phyloP scores from a whole-genome alignment of 2,888 invertebrate genomes.

The Drosophila yooni region DNA sequence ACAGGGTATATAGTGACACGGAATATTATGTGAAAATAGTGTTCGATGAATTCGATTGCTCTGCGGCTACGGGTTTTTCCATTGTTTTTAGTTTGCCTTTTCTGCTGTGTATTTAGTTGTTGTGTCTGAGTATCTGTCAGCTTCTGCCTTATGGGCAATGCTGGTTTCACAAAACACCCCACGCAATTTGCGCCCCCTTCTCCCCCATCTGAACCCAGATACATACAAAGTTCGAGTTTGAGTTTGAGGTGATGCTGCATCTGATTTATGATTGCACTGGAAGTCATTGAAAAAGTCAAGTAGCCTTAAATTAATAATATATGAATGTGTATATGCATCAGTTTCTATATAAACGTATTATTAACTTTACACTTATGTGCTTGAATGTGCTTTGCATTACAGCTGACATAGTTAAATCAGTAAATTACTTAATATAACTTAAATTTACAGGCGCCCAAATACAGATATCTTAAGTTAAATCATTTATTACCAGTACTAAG shows the following conservation, averaged over 20 bases:
- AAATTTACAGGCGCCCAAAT: conserved; percentile 37
- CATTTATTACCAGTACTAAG: neutral
- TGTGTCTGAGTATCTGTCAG: conserved; percentile 24
- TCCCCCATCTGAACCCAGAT: neutral
- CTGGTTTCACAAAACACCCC: conserved; percentile 5
- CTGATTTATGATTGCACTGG: conserved; percentile 69
- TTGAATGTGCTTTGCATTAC: conserved; percentile 34
- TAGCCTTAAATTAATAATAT: conserved; percentile 67
- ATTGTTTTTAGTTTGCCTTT: neutral
- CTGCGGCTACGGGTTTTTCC: neutral
- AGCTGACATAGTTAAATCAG: conserved; percentile 28
- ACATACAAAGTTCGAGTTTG: conserved; percentile 21
- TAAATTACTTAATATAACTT: conserved; percentile 36
- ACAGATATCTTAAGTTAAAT: neutral
- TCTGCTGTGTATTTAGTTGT: conserved; percentile 6
- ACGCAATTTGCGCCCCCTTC: neutral
- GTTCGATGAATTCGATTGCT: neutral
- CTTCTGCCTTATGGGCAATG: conserved; percentile 28
- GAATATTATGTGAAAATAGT: neutral
- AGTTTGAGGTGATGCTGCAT: conserved; percentile 31
- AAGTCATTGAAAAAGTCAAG: conserved; percentile 79
- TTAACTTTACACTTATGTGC: conserved; percentile 13
- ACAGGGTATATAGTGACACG: conserved; percentile 4
- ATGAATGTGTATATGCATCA: conserved; percentile 11
- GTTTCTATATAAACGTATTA: conserved; percentile 18